Evolutionary conservation across 64 coral and sea anemone species (phyloP).

Genomic region (Montipora cactus): DNA sequence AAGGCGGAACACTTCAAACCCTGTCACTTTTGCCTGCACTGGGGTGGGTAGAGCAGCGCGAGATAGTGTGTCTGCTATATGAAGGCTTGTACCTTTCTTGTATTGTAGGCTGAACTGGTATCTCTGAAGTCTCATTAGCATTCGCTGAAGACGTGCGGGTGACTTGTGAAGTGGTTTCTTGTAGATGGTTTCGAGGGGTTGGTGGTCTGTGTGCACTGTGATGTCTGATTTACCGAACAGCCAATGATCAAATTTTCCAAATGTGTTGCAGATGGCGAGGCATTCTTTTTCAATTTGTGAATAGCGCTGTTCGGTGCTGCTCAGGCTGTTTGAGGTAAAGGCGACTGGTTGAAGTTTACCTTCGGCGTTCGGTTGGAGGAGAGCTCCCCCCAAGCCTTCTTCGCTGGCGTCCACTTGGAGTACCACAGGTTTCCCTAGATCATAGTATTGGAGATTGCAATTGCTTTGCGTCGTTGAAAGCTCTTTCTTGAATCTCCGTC

Average conservation of each 20-base stretch:
- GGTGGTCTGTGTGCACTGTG: slow-evolving; percentile 64
- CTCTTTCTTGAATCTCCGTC: slow-evolving; percentile 52
- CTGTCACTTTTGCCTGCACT: slow-evolving; percentile 30
- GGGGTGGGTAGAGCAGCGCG: slow-evolving; percentile 29
- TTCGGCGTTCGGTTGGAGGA: slow-evolving; percentile 22
- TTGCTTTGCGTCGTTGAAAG: slow-evolving; percentile 58
- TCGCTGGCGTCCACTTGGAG: slow-evolving; percentile 47
- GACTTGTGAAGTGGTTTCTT: neutral
- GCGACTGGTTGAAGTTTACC: slow-evolving; percentile 46
- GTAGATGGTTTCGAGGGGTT: slow-evolving; percentile 60
- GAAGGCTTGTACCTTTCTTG: slow-evolving; percentile 50
- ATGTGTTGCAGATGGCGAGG: slow-evolving; percentile 41
- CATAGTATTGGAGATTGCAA: slow-evolving; percentile 37
- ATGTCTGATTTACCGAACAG: slow-evolving; percentile 46
- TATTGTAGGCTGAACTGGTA: slow-evolving; percentile 49
- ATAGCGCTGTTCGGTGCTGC: slow-evolving; percentile 49
- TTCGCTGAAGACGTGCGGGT: neutral
- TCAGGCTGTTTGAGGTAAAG: slow-evolving; percentile 40
- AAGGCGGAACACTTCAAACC: slow-evolving; percentile 58
- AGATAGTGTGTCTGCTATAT: slow-evolving; percentile 59
- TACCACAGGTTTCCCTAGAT: slow-evolving; percentile 39
- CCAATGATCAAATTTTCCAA: slow-evolving; percentile 69
- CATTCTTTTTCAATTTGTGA: slow-evolving; percentile 70
- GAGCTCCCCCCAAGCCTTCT: slow-evolving; percentile 7
- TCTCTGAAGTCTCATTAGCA: slow-evolving; percentile 63